Evolutionary conservation across 2,888 invertebrate genomes (phyloP).

Genomic region (Drosophila buzzatii): DNA sequence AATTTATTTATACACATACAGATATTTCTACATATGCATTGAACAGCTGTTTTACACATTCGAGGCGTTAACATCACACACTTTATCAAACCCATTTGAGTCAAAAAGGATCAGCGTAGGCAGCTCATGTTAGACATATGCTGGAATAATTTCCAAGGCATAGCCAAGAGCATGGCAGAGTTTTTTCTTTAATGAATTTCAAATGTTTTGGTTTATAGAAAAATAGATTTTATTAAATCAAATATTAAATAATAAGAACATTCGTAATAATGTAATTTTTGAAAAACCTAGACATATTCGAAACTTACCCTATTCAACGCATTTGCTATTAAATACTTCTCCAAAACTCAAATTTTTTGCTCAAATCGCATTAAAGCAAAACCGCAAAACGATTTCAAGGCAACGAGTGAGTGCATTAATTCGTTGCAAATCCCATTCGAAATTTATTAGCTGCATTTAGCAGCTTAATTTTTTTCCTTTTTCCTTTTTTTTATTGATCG

Average conservation of each 20-base stretch:
- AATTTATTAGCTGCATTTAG: conserved; percentile 61
- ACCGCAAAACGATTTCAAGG: conserved; percentile 54
- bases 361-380: conserved; percentile 68
- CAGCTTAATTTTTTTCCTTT: conserved; percentile 37
- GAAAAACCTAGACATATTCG: not conserved
- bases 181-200: not conserved
- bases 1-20: not conserved
- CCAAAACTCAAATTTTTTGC: not conserved
- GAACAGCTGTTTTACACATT: conserved; percentile 64
- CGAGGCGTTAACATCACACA: conserved; percentile 39
- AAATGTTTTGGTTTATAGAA: not conserved
- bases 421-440: conserved; percentile 31
- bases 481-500: conserved; percentile 25
- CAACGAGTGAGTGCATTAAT: conserved; percentile 9
- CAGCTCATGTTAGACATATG: conserved; percentile 3
- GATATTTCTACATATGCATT: not conserved
- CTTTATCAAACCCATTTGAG: conserved; percentile 15
- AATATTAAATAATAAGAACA: not conserved
- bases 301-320: not conserved
- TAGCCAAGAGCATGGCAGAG: not conserved
- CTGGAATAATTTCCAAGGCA: not conserved
- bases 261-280: not conserved
- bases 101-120: not conserved
- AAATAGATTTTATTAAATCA: not conserved
- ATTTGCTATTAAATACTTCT: not conserved